Percentiles rank a stretch among this genome's conserved stretches.
Conservation (phyloP, 2,888 invertebrate genomes). For the Drosophila niveifrons region DNA sequence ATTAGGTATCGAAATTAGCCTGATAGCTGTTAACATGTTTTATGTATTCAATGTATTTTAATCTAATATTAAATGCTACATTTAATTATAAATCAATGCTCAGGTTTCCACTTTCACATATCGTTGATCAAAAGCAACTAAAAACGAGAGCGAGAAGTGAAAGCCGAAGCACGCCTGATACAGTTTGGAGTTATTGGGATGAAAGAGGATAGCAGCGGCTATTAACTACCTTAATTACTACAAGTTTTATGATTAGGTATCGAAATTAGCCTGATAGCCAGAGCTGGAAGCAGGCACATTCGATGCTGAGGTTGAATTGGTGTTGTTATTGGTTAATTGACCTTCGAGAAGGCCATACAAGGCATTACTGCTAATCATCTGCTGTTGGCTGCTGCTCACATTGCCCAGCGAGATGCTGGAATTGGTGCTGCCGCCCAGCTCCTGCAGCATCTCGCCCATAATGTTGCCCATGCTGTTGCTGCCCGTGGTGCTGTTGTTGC, state of each 20-base stretch:
- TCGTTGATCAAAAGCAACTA: no score
- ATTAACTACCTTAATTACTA: background rate
- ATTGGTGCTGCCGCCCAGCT: slow-evolving; percentile 64
- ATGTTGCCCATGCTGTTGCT: slow-evolving; percentile 61
- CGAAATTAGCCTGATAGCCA: slow-evolving; percentile 48
- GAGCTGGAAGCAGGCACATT: slow-evolving; percentile 39
- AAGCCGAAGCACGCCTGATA: no score
- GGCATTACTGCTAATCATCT: slow-evolving; percentile 40
- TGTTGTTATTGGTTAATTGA: slow-evolving; percentile 43
- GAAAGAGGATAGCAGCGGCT: no score
- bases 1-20: no score
- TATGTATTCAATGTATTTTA: no score
- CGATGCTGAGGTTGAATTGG: slow-evolving; percentile 33
- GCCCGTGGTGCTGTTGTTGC: slow-evolving; percentile 65
- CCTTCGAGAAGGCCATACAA: slow-evolving; percentile 64
- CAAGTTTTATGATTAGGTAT: slow-evolving; percentile 18
- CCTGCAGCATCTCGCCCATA: slow-evolving; percentile 66
- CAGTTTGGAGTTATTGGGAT: no score
- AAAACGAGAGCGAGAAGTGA: no score
- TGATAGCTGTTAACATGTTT: no score
- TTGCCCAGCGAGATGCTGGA: slow-evolving; percentile 51
- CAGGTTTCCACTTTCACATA: no score
- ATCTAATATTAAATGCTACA: no score
- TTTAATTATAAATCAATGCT: no score
- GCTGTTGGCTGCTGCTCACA: slow-evolving; percentile 48